Evolutionary conservation across 1,140 invertebrate genomes (phyloP), one percentile per base, ranked within the genome.

Genomic region (Eriosoma lanigerum): DNA sequence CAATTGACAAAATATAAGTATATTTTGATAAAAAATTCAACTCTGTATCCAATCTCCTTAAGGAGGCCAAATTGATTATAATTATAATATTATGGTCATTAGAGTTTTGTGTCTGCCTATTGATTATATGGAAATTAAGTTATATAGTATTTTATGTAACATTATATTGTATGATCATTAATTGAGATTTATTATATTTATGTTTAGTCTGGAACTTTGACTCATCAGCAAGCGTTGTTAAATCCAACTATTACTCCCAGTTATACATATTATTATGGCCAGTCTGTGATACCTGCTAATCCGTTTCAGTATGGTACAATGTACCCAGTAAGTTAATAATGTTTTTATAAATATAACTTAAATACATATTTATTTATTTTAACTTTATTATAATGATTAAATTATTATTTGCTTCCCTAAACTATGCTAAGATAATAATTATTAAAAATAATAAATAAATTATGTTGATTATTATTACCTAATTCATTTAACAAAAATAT

Each of bases 301-400:
- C 68, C 68, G 82, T 93, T 93, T 85, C 92, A 92, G 82, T 93
- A 93, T 84, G 89, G 90, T 68, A 88, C 89, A 83, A 88, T 91
- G 81, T 91, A 91, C 85, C 90, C 90, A 81, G 90, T 92, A 87
- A 88, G 87, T 84, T 81, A 50, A 21, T 64, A 50, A 17, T 46
- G 5, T 72, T 12, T 56, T 60, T 54, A 29, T 17, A 38, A 4
- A 8, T 38, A 38, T 38, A 38, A 38, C 32, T 38, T n/a, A 38
- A 38, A 38, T 38, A 32, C 4, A 52, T 72, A 10, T 73, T 32
- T 50, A 3, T 54, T 38, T 44, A 46, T 24, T n/a, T n/a, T n/a
- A 38, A 19, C 19, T 12, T 29, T n/a, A 50, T 66, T 46, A 38
- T 44, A 13, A 66, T 44, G 19, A 46, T 19, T 17, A 19, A 48